Percentiles rank a stretch among this genome's conserved stretches.
phyloP scores from a whole-genome alignment of 2,797 vertebrate species.

The Aphelocoma californica region DNA sequence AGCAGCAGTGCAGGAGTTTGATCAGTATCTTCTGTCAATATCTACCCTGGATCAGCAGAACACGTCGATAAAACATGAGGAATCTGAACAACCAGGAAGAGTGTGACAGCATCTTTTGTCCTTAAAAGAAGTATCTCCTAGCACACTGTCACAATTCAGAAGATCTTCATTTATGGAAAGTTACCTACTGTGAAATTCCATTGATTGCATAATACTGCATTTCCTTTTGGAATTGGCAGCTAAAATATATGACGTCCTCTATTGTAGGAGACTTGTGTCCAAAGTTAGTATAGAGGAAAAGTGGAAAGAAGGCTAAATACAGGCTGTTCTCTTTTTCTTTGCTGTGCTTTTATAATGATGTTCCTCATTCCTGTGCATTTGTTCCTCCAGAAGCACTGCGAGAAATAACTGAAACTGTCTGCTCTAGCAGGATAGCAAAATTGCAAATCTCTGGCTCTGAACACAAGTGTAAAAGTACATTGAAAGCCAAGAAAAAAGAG shows the following conservation, averaged over 20 bases:
- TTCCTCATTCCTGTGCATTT: background rate
- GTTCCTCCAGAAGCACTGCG: background rate
- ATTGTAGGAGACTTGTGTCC: background rate
- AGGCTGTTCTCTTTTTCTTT: background rate
- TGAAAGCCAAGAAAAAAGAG: background rate
- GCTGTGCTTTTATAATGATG: background rate
- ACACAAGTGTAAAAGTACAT: background rate
- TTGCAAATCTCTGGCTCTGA: background rate
- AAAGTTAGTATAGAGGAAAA: background rate
- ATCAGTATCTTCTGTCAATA: background rate
- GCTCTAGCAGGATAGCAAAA: background rate
- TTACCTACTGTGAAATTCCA: background rate
- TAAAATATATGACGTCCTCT: background rate
- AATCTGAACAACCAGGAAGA: background rate
- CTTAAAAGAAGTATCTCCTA: background rate
- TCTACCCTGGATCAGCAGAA: background rate
- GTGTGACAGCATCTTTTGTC: background rate
- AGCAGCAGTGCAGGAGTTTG: background rate
- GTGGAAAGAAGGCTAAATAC: background rate
- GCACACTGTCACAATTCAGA: background rate
- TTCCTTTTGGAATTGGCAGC: background rate
- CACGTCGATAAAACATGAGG: background rate
- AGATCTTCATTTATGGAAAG: background rate
- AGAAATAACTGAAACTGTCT: background rate
- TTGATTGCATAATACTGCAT: background rate